Evolutionary conservation across 1,140 invertebrate genomes (phyloP).

Genomic region (Liolophura sinensis): DNA sequence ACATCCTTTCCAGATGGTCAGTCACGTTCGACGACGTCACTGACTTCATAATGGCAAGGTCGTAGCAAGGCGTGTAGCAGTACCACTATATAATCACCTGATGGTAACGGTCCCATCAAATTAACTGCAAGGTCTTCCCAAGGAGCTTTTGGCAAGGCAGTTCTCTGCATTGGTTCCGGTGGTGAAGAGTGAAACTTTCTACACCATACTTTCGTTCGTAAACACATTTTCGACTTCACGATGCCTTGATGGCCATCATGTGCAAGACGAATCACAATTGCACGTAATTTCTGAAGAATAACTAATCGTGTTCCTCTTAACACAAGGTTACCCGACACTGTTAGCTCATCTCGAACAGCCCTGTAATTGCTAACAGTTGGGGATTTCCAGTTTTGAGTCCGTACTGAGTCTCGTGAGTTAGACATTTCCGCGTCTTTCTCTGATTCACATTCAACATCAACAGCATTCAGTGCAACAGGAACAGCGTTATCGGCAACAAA

Average conservation of each 20-base stretch:
- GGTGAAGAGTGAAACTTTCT: conserved; percentile 22
- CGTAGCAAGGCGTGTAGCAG: conserved; percentile 24
- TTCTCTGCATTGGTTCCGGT: conserved; percentile 19
- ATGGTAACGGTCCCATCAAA: conserved; percentile 25
- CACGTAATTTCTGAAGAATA: conserved; percentile 12
- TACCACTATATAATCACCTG: conserved; percentile 25
- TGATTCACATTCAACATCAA: too few relatives aligned
- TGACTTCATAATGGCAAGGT: conserved; percentile 21
- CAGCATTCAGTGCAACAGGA: too few relatives aligned
- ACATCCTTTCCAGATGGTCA: conserved; percentile 14
- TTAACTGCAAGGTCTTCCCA: conserved; percentile 29
- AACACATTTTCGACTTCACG: conserved; percentile 23
- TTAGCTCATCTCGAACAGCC: conserved; percentile 14
- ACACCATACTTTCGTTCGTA: conserved; percentile 29
- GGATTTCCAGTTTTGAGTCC: too few relatives aligned
- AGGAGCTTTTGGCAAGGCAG: conserved; percentile 13
- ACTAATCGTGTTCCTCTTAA: conserved; percentile 19
- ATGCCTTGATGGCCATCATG: conserved; percentile 24
- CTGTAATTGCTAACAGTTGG: background rate
- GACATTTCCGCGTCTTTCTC: too few relatives aligned
- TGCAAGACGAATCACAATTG: conserved; percentile 9
- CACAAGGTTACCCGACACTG: conserved; percentile 16
- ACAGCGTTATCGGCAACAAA: too few relatives aligned
- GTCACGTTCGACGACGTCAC: conserved; percentile 14
- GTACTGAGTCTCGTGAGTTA: too few relatives aligned